Percentiles rank a stretch among this genome's conserved stretches.
These are phyloP conservation scores for Podarcis lilfordi DNA, from an alignment of 2,797 vertebrate species.

Conservation along the genomic window DNA sequence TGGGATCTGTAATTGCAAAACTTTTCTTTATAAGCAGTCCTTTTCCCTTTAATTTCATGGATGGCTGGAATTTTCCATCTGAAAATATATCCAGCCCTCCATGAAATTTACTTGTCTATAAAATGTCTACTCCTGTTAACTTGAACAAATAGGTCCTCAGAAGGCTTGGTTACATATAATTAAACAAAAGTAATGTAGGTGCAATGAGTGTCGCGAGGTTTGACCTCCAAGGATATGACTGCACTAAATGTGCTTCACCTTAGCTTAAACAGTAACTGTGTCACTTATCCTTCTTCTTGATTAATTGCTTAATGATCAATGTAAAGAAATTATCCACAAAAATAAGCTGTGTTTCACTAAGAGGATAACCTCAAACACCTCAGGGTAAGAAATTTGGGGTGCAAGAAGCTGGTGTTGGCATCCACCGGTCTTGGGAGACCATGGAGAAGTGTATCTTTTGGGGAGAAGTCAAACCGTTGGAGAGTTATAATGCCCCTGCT, in stretches of 20 bases:
- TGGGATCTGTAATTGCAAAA: slow-evolving; percentile 55
- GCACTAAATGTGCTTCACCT: not conserved
- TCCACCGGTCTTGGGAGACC: no score
- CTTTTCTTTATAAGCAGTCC: slow-evolving; percentile 37
- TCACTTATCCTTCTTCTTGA: not conserved
- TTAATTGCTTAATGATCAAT: slow-evolving; percentile 1
- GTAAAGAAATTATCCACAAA: slow-evolving; percentile 34
- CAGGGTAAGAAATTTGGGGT: not conserved
- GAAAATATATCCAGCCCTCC: slow-evolving; percentile 65
- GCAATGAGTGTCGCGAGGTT: slow-evolving; percentile 45
- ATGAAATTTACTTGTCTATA: slow-evolving; percentile 76
- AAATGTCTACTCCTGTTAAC: slow-evolving; percentile 67
- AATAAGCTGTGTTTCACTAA: not conserved
- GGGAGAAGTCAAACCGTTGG: no score
- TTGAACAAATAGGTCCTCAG: slow-evolving; percentile 61
- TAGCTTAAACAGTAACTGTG: not conserved
- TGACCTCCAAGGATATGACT: slow-evolving; percentile 26
- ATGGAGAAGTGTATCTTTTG: no score
- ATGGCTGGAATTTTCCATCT: slow-evolving; percentile 69
- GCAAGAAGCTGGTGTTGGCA: no score
- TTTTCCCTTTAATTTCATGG: slow-evolving; percentile 75
- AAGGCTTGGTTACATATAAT: slow-evolving; percentile 66
- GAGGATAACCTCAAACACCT: not conserved
- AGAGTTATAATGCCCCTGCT: no score
- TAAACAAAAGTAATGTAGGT: slow-evolving; percentile 57